These are phyloP conservation scores for Euwallacea fornicatus DNA, from an alignment of 1,140 invertebrate species.

Conservation along the genomic window DNA sequence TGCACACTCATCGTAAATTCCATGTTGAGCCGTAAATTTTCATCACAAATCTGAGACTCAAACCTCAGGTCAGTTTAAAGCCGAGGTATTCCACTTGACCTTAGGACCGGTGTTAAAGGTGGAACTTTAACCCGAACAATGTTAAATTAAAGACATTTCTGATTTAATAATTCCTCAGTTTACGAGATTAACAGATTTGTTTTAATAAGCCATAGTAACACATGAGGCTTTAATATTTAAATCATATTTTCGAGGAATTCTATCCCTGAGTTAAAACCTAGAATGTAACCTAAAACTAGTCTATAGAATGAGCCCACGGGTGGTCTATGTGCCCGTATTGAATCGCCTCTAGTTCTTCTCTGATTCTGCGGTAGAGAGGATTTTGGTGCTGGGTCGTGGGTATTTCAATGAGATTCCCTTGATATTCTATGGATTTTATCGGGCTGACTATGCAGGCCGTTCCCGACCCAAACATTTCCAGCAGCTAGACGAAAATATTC, in stretches of 20 bases:
- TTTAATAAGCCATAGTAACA: too few relatives aligned
- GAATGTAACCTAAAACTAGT: conserved; percentile 39
- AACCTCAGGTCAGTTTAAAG: too few relatives aligned
- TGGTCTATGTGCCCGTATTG: conserved; percentile 84
- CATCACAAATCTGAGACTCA: too few relatives aligned
- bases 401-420: conserved; percentile 66
- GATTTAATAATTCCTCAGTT: too few relatives aligned
- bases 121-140: too few relatives aligned
- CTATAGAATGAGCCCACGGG: conserved; percentile 69
- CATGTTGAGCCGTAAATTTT: too few relatives aligned
- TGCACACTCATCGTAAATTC: too few relatives aligned
- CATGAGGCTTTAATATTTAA: too few relatives aligned
- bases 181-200: too few relatives aligned
- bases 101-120: too few relatives aligned
- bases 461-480: conserved; percentile 93
- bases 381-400: conserved; percentile 74
- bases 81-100: too few relatives aligned
- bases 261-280: conserved; percentile 3
- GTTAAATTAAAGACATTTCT: too few relatives aligned
- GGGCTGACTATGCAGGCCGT: conserved; percentile 93
- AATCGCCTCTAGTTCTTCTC: conserved; percentile 77
- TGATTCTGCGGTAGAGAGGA: conserved; percentile 69
- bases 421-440: conserved; percentile 77
- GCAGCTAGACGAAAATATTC: conserved; percentile 63
- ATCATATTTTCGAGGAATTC: background rate